Evolutionary conservation across 1,140 invertebrate genomes (phyloP), one percentile per base, ranked within the genome.

Genomic region (Copidosoma floridanum): DNA sequence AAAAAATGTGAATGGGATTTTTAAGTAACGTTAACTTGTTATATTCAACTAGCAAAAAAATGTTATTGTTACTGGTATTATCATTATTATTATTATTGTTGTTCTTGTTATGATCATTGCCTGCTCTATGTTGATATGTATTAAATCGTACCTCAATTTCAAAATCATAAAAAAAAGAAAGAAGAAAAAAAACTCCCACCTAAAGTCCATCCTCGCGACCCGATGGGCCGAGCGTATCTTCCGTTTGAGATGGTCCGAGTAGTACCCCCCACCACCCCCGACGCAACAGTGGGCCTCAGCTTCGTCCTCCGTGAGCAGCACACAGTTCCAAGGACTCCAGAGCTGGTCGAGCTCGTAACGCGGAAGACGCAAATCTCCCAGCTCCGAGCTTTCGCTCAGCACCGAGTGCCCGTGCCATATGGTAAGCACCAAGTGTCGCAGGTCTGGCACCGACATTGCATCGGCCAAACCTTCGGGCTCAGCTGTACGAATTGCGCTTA

Each of bases 311-410:
- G 86, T 88, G 1, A 88, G 72, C 5, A 88, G 65, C 40, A 89
- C 81, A 63, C 83, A 86, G 65, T 89, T 89, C 88, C 88, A 89
- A 1, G 87, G 88, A 1, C 86, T 82, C 88, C 88, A 89, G 32
- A 85, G 82, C 23, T 80, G 68, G 3, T 83, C 69, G 1, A 76
- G 77, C 27, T 82, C 75, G 81, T 87, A 88, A 11, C 87, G 77
- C 47, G 81, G 82, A 23, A 88, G 62, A 12, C 83, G 75, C 59
- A 89, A 68, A 47, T 84, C 77, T 2, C 82, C 81, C 7, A 88
- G 71, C 57, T 88, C 83, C 32, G 74, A 74, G 62, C 80, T 83
- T 66, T 88, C 86, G 16, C 85, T 86, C 37, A 89, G 82, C 0
- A 82, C 85, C 0, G 87, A 89, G 70, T 84, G 84, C 0, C 84